phyloP scores from a whole-genome alignment of 2,888 invertebrate species.

The Drosophila helvetica region DNA sequence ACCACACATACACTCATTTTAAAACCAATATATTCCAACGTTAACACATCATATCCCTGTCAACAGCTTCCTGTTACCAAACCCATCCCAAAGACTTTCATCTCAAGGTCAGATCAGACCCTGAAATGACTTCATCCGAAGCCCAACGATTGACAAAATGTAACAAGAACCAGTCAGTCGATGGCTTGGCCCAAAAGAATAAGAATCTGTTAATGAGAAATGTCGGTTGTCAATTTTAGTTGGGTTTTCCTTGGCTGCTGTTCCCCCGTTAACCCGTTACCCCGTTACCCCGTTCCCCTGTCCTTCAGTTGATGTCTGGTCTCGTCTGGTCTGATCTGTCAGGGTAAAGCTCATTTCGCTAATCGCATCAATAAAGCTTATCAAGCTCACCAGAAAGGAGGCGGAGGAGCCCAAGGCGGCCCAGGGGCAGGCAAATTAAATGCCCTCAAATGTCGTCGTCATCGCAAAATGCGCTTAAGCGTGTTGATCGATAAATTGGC shows the following conservation, averaged over 20 bases:
- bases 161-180: conserved; percentile 49
- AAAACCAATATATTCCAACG: conserved; percentile 19
- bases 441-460: conserved; percentile 63
- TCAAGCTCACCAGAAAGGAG: conserved; percentile 56
- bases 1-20: no score
- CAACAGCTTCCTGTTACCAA: conserved; percentile 29
- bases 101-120: conserved; percentile 53
- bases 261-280: background rate
- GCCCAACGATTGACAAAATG: conserved; percentile 64
- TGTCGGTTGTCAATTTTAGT: conserved; percentile 74
- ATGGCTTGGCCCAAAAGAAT: conserved; percentile 37
- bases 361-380: conserved; percentile 80
- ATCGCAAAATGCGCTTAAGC: conserved; percentile 75
- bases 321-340: conserved; percentile 23
- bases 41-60: conserved; percentile 4
- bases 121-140: conserved; percentile 58
- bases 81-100: conserved; percentile 22
- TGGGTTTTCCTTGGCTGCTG: conserved; percentile 28
- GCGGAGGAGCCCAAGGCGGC: background rate
- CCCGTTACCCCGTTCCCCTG: background rate
- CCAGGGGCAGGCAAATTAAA: conserved; percentile 50
- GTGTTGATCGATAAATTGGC: conserved; percentile 80
- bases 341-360: conserved; percentile 75
- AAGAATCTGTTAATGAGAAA: conserved; percentile 73
- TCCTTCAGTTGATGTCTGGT: background rate